phyloP scores from a whole-genome alignment of 2,113 vertebrate species.

The Crotalus helleri region DNA sequence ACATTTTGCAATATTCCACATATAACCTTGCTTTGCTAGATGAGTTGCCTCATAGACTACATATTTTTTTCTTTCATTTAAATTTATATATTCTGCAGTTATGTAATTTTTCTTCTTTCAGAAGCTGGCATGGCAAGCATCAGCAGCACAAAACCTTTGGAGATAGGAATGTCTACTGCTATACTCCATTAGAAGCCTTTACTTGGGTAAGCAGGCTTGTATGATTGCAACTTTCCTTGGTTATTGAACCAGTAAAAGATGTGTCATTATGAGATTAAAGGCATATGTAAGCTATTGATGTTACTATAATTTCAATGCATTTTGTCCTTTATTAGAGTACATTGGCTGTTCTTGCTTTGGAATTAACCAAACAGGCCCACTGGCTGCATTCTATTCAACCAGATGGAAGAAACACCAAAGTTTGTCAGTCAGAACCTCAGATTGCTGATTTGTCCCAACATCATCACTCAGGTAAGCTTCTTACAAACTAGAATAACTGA shows the following conservation, averaged over 20 bases:
- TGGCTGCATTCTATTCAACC: neutral
- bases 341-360: constrained; percentile 16
- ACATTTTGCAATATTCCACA: neutral
- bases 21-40: neutral
- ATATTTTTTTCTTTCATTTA: neutral
- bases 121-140: neutral
- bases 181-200: constrained; percentile 8
- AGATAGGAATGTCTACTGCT: neutral
- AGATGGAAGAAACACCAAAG: neutral
- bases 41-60: neutral
- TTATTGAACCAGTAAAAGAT: neutral
- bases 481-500: neutral
- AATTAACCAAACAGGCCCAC: neutral
- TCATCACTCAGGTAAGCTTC: constrained; percentile 4
- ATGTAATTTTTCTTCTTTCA: neutral
- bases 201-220: constrained; percentile 4
- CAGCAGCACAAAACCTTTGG: neutral
- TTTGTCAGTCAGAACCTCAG: neutral
- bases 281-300: neutral
- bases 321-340: constrained; percentile 8
- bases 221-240: neutral
- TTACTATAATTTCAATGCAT: neutral
- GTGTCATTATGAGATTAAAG: neutral
- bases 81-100: neutral
- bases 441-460: neutral